Base-by-base conservation (phyloP, 2,888 invertebrate species). In the Eristalis arbustorum region DNA sequence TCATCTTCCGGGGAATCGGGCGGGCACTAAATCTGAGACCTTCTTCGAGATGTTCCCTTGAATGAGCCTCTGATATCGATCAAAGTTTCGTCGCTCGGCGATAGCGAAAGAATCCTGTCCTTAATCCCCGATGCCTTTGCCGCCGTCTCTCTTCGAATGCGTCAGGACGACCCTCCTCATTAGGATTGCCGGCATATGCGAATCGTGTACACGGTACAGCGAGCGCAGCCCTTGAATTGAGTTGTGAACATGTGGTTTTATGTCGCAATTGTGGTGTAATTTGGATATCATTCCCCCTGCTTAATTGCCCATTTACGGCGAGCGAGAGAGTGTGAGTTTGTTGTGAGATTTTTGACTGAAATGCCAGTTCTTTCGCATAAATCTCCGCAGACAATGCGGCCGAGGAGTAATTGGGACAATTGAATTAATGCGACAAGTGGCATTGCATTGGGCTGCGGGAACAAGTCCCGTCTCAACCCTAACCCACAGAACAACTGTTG, bases 231-330 rank as follows among this genome's bases (percentile, higher is more conserved):
- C 59, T 71, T 63, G 81, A 81, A 81, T 85, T 85, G 80, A 91
- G 91, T 91, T 91, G 91, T 89, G 92, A 91, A 92, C 92, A 92
- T 92, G 91, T 91, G 92, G 90, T 91, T 92, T 92, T 92, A 92
- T 91, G 89, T 91, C 90, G 89, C 91, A 92, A 92, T 92, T 84
- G 81, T 84, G 83, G 85, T 78, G 83, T 71, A 77, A 85, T 82
- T 82, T 85, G 63, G 63, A 69, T 71, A 77, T 77, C 34, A 63
- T 77, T 74, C 69, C 66, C 76, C 69, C 76, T 82, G 82, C 71
- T 85, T 85, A 85, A 85, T 82, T 85, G 85, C 69, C 85, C 85
- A 82, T 85, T 85, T 66, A 77, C 64, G 69, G 62, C 61, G 69
- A 56, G 49, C 18, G 49, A 18, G 74, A 64, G 66, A 69, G 34